Percentiles rank a stretch among this genome's conserved stretches.
Conservation (phyloP, 2,113 vertebrate species). For the Pongo pygmaeus region DNA sequence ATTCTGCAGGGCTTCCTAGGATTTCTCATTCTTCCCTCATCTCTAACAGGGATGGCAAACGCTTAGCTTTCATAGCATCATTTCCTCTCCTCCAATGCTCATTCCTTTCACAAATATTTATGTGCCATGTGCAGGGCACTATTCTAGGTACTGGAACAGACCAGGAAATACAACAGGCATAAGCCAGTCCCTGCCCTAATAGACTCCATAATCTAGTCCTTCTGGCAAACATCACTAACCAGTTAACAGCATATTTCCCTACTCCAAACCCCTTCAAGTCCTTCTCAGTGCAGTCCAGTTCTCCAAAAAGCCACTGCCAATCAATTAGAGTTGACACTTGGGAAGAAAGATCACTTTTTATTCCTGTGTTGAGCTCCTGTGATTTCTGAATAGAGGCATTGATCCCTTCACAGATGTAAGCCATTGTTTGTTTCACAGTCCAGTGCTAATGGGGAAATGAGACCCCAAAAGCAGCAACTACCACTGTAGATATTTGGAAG, state of each 20-base stretch:
- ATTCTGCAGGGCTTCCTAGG: background rate
- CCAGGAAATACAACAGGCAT: background rate
- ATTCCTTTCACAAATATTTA: background rate
- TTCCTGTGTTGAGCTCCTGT: background rate
- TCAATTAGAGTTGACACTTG: background rate
- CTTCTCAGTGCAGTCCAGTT: background rate
- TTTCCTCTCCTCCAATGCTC: background rate
- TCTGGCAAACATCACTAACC: background rate
- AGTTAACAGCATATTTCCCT: background rate
- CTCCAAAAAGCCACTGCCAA: conserved; percentile 49
- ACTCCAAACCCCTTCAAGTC: background rate
- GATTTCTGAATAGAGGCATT: background rate
- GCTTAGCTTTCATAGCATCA: background rate
- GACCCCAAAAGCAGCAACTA: background rate
- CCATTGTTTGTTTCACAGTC: background rate
- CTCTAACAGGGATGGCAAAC: background rate
- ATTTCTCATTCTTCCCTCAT: background rate
- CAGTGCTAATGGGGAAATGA: conserved; percentile 20
- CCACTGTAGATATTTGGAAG: background rate
- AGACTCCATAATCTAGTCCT: background rate
- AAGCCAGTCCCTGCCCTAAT: background rate
- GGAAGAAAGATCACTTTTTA: conserved; percentile 24
- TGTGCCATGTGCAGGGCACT: background rate
- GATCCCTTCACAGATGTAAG: background rate
- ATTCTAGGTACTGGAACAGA: background rate